Evolutionary conservation across 2,113 vertebrate genomes (phyloP).

Genomic region (Macaca fascicularis): DNA sequence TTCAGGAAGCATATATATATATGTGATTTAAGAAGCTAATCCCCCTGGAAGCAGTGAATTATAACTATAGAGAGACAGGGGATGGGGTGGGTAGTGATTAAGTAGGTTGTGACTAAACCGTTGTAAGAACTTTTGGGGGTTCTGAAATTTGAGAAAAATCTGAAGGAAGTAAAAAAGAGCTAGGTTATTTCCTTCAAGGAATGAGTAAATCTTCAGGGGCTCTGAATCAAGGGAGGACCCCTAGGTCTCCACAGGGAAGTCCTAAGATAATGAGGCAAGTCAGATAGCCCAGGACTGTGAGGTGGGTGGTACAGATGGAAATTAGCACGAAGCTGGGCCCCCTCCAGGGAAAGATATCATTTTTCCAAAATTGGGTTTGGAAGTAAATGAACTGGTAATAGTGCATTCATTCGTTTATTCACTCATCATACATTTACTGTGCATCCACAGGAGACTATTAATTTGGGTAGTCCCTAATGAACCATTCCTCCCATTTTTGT

Average conservation of each 20-base stretch:
- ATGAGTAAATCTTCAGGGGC: neutral
- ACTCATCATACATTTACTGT: too few species aligned
- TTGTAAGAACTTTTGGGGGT: neutral
- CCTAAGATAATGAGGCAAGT: neutral
- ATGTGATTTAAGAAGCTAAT: neutral
- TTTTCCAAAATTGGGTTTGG: neutral
- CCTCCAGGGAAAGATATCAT: neutral
- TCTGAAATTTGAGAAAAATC: neutral
- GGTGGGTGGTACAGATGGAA: accelerated
- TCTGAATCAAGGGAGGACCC: neutral
- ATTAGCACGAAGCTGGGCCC: neutral
- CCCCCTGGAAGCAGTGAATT: neutral
- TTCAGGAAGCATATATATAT: neutral
- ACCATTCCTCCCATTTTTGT: neutral
- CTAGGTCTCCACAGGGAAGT: neutral
- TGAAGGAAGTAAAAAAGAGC: neutral
- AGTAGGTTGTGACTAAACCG: neutral
- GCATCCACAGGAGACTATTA: neutral
- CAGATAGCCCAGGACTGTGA: neutral
- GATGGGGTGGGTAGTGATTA: neutral
- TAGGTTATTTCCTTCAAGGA: neutral
- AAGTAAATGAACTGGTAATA: neutral
- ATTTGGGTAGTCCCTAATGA: neutral
- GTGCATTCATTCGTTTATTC: neutral
- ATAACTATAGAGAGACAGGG: neutral